These are phyloP conservation scores for Spondyliosoma cantharus DNA, from an alignment of 2,797 vertebrate genomes.

Conservation along the genomic window DNA sequence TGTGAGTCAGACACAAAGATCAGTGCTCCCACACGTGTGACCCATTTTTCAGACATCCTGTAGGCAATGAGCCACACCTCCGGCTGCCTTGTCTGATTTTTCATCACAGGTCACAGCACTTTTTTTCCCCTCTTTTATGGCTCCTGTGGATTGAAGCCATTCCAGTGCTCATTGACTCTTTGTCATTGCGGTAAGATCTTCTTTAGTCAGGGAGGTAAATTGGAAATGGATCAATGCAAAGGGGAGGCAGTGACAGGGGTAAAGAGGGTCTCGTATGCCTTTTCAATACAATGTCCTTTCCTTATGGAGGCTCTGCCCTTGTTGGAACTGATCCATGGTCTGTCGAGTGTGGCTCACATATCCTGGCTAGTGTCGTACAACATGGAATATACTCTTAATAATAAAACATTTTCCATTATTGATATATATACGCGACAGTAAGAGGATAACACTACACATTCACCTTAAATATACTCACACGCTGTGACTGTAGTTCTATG, in stretches of 20 bases:
- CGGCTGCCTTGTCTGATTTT: conserved; percentile 63
- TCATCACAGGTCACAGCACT: conserved; percentile 68
- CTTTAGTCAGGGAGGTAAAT: conserved; percentile 57
- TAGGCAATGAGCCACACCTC: conserved; percentile 75
- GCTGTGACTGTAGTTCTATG: conserved; percentile 2
- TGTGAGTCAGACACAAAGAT: conserved; percentile 67
- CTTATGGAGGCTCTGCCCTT: conserved; percentile 36
- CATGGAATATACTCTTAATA: not conserved
- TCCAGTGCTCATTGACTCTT: conserved; percentile 55
- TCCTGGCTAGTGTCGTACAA: conserved; percentile 9
- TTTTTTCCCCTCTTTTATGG: conserved; percentile 38
- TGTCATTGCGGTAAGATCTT: conserved; percentile 58
- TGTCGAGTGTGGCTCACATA: conserved; percentile 7
- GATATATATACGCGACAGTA: not conserved
- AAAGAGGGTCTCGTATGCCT: conserved; percentile 46
- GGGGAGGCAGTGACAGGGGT: conserved; percentile 40
- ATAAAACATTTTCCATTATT: not conserved
- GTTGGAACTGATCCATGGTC: conserved; percentile 21
- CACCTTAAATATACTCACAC: not conserved
- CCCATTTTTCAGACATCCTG: conserved; percentile 78
- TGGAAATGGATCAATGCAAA: conserved; percentile 66
- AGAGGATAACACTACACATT: not conserved
- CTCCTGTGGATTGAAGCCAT: conserved; percentile 46
- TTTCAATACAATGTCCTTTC: conserved; percentile 40
- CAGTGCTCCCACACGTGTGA: conserved; percentile 69